Base-by-base conservation (phyloP, 1,140 invertebrate genomes). In the Campoletis sonorensis region DNA sequence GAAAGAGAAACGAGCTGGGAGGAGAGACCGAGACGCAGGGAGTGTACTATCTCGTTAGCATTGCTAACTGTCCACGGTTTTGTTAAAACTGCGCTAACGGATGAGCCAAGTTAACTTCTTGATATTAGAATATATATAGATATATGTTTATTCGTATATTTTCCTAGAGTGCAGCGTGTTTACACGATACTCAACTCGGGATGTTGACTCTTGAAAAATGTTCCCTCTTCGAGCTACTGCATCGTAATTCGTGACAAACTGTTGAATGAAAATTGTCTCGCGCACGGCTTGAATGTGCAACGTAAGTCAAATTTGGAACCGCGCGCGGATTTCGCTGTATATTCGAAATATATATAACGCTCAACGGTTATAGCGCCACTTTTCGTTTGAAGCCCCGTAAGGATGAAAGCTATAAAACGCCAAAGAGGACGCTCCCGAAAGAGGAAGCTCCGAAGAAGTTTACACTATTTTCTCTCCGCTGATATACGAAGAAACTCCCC, bases 311-410 rank as follows among this genome's bases (percentile, higher is more conserved):
- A n/a, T 16, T 26, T 16, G 15, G 72, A 75, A n/a, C n/a, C n/a
- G n/a, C n/a, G n/a, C 26, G 1, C 0, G 45, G 27, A 11, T 40
- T 40, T 21, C 11, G 16, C 51, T 51, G 2, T 51, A 71, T 40
- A 73, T 16, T n/a, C n/a, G n/a, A n/a, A n/a, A 70, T 33, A n/a
- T 70, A 16, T n/a, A 54, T 18, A 13, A 18, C 26, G 45, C n/a
- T 75, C 11, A 40, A 23, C 72, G 30, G 15, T 23, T 54, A 33
- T 70, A 75, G 49, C 49, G 72, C 72, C 72, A 30, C 72, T 75
- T 33, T 33, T 75, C 72, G 72, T 75, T 75, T 75, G 45, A 75
- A 75, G 72, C 61, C n/a, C 54, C 37, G 70, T 33, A 68, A 68
- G 68, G 68, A 40, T 21, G 45, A 75, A 16, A n/a, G 26, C 23